These are phyloP conservation scores for Hephaestus fuliginosus DNA, from an alignment of 2,797 vertebrate species.

Conservation along the genomic window DNA sequence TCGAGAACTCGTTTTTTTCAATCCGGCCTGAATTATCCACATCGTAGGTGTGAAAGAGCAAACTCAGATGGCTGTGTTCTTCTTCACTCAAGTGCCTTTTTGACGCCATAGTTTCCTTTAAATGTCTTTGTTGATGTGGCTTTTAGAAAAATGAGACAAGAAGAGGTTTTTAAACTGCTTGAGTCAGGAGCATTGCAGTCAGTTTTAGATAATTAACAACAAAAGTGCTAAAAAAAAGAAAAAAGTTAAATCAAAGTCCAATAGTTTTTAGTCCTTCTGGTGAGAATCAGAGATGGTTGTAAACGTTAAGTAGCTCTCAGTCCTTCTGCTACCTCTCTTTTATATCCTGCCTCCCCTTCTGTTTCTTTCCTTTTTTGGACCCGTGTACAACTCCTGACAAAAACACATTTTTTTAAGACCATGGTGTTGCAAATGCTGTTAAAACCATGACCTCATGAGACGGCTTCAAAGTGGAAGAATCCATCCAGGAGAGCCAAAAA, in stretches of 20 bases:
- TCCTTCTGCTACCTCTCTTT: conserved; percentile 36
- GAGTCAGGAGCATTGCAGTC: not conserved
- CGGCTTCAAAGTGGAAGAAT: conserved; percentile 25
- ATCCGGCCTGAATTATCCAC: conserved; percentile 68
- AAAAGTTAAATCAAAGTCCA: not conserved
- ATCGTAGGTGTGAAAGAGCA: conserved; percentile 66
- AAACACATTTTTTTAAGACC: not conserved
- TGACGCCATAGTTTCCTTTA: conserved; percentile 47
- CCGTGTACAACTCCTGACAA: conserved; percentile 8
- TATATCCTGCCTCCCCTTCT: conserved; percentile 40
- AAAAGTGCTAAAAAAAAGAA: not conserved
- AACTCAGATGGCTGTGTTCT: conserved; percentile 48
- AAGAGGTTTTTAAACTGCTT: no score
- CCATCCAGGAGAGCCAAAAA: not conserved
- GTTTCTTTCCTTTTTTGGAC: not conserved
- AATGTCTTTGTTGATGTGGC: not conserved
- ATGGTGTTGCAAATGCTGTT: conserved; percentile 57
- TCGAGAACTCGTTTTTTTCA: conserved; percentile 66
- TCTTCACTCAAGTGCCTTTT: conserved; percentile 37
- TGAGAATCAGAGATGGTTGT: conserved; percentile 9
- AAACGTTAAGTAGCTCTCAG: not conserved
- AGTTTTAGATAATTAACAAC: not conserved
- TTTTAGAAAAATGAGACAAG: not conserved
- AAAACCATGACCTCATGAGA: conserved; percentile 29
- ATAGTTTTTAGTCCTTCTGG: not conserved